Evolutionary conservation across 1,140 invertebrate genomes (phyloP), one percentile per base, ranked within the genome.

Genomic region (Drosophila littoralis): DNA sequence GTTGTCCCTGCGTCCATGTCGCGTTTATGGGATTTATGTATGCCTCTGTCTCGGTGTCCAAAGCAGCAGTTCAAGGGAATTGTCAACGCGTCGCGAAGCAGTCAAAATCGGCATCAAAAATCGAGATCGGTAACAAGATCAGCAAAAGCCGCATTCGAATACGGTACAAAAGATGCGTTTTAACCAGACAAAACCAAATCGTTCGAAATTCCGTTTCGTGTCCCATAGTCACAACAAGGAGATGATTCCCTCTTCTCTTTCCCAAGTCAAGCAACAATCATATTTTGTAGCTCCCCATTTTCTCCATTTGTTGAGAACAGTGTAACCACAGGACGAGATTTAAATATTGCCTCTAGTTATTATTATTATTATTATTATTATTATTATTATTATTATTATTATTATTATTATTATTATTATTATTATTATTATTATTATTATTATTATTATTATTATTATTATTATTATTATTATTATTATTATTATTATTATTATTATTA

Each of bases 51-150:
- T 63, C 45, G 28, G 28, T 46, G 46, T 45, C 58, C 58, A 54
- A 48, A 40, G 38, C 43, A 59, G 38, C 75, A 81, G 89, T 90
- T 90, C 86, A 72, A 75, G 75, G 74, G 86, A 90, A 90, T 86
- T 90, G 86, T 90, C 86, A 90, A 76, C 66, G 74, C 86, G 78
- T 72, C 50, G 73, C 69, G 43, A 13, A 65, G 63, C 77, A 90
- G 66, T 90, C 86, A 90, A 90, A 90, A 90, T 90, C 86, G 77
- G 61, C 88, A 88, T 86, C 79, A 91, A 88, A 76, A 81, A 84
- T 84, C 77, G 69, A 91, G 85, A 91, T 90, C 88, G 88, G 82
- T 90, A 91, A 91, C 80, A 90, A 90, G 88, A 83, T 90, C 79
- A 86, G 70, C 77, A 86, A 72, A 45, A 66, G 67, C 35, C 35